Percentiles rank a stretch among this genome's conserved stretches.
These are phyloP conservation scores for Sepioteuthis lessoniana DNA, from an alignment of 2,888 invertebrate genomes.

Conservation along the genomic window DNA sequence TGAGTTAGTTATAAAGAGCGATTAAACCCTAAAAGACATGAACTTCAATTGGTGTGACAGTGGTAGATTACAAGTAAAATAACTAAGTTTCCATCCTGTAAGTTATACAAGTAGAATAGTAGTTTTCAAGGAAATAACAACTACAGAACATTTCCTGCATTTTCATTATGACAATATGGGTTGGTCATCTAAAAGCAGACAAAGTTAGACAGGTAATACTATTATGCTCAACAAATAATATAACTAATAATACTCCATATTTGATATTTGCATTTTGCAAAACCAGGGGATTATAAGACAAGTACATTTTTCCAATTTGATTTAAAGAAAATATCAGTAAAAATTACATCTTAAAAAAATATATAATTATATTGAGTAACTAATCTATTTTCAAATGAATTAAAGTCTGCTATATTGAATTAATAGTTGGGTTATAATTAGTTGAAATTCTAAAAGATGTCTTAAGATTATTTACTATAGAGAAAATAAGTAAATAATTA, in stretches of 20 bases:
- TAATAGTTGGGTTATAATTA: no score
- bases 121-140: background rate
- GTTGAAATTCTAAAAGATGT: no score
- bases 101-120: background rate
- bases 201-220: no score
- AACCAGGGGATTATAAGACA: background rate
- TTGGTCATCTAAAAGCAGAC: background rate
- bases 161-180: background rate
- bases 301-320: background rate
- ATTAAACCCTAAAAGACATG: background rate
- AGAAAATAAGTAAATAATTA: background rate
- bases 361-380: no score
- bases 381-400: no score
- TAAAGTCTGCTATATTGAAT: no score
- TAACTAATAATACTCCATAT: no score
- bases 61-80: background rate
- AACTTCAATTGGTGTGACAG: background rate
- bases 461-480: no score
- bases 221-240: no score
- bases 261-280: no score
- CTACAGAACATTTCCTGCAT: background rate
- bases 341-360: background rate
- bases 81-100: background rate
- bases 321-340: background rate
- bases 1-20: background rate